Base-by-base conservation (phyloP, 1,140 invertebrate species). In the Drosophila sucinea region DNA sequence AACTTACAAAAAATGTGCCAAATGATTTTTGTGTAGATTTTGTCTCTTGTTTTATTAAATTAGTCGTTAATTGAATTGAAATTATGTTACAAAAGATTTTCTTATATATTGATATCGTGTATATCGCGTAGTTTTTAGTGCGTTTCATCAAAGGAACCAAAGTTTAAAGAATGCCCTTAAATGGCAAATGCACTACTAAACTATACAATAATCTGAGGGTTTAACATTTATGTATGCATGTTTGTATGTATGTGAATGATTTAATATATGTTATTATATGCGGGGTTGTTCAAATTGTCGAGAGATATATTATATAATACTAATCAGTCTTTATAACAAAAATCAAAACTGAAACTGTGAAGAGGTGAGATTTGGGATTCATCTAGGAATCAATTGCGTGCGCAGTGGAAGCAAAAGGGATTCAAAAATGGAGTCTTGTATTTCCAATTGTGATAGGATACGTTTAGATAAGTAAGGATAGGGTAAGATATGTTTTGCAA, bases 321-420 rank as follows among this genome's bases (percentile, higher is more conserved):
- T 86, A 86, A 89, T 86, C 83, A 86, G 83, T 86, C 83, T 86
- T 86, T 51, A 83, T 77, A 86, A 86, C 83, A 67, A 89, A 86
- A 86, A 89, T 74, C 66, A 77, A 89, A 70, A 80, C 54, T 61
- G 56, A 60, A 32, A 56, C 58, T 60, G 30, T 38, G 30, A 56
- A 41, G 56, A 54, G 62, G 73, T 62, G 55, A 57, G 64, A 57
- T 58, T 35, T 73, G 41, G 25, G 8, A 27, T 10, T 51, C 29
- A 64, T 60, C n/a, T 67, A 72, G 33, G 61, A 61, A 38, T 63
- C 47, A 63, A 30, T 17, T 47, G 60, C 61, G 74, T 60, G 44
- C 32, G 38, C 60, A 60, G 70, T 70, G 51, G 44, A 69, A 61
- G 61, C 68, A 80, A 77, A 74, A 75, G 82, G 81, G 44, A 27